Evolutionary conservation across 2,113 vertebrate genomes (phyloP).

Genomic region (Myiagra hebetior): DNA sequence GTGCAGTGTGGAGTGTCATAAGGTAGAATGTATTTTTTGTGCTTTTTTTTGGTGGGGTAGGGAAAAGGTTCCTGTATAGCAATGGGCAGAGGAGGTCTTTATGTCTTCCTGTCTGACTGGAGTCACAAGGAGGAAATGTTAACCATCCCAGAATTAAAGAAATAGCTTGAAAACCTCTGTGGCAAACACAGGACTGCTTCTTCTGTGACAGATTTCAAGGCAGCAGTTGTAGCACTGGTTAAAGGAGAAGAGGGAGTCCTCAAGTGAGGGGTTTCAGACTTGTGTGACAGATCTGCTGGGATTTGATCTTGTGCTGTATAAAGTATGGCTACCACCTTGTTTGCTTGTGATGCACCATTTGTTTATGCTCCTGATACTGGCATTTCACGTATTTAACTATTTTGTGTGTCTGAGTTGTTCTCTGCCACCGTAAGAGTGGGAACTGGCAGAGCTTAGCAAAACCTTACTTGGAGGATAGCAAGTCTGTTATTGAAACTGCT

Average conservation of each 20-base stretch:
- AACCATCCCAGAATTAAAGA: not conserved
- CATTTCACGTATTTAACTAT: not conserved
- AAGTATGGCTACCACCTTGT: not conserved
- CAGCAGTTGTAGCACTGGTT: not conserved
- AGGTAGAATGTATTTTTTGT: not conserved
- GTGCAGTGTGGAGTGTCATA: not conserved
- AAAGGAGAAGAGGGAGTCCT: not conserved
- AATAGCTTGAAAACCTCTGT: not conserved
- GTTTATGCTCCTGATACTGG: rapidly evolving
- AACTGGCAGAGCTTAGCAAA: not conserved
- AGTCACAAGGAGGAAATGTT: not conserved
- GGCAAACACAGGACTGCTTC: not conserved
- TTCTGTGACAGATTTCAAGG: not conserved
- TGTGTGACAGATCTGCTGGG: not conserved
- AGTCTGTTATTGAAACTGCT: not conserved
- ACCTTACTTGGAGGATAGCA: not conserved
- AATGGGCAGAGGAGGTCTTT: not conserved
- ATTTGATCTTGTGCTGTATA: not conserved
- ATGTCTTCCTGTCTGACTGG: not conserved
- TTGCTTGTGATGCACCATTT: not conserved
- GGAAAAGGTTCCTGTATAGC: not conserved
- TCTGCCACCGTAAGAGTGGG: not conserved
- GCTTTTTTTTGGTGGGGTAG: not conserved
- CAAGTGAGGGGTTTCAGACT: not conserved
- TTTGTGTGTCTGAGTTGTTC: rapidly evolving